Evolutionary conservation across 1,140 invertebrate genomes (phyloP), one percentile per base, ranked within the genome.

Genomic region (Anastrepha ludens): DNA sequence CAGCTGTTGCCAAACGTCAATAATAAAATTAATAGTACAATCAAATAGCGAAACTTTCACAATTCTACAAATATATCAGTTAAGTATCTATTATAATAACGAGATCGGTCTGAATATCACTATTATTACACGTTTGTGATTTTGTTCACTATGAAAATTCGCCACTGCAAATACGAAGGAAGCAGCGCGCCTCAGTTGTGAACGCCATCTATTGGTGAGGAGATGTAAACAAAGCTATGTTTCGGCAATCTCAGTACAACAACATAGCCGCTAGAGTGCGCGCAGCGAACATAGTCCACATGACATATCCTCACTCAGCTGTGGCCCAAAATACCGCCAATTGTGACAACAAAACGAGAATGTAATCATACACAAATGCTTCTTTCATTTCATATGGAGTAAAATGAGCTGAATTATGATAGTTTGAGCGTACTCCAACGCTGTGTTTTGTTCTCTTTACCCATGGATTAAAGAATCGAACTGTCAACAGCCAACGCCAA

Each of bases 361-460:
- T 81, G 74, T n/a, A 47, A 20, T 17, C n/a, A 20, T 2, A 17
- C 17, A 47, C 50, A 81, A 81, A 20, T 50, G 47, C 47, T 81
- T 81, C 29, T 81, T n/a, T 13, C 74, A 55, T 81, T 81, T 55
- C 44, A 81, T 81, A 7, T 15, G 50, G 47, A 81, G 41, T 29
- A n/a, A 41, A 8, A n/a, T 55, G 50, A 55, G 50, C 50, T 6
- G 20, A 20, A 81, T 50, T 11, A 74, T 74, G 70, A 47, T 15
- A 29, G 29, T 29, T 17, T 5, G 6, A 29, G 70, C 9, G 70
- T 15, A 74, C 70, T 7, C 60, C 60, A 64, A 0, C 17, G 5
- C 9, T n/a, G 55, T 50, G 70, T 44, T 47, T 1, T 4, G 70
- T n/a, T 15, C 70, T 74, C 70, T 74, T 74, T 15, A 6, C 29